These are phyloP conservation scores for Leptopilina boulardi DNA, from an alignment of 1,140 invertebrate species.

Conservation along the genomic window DNA sequence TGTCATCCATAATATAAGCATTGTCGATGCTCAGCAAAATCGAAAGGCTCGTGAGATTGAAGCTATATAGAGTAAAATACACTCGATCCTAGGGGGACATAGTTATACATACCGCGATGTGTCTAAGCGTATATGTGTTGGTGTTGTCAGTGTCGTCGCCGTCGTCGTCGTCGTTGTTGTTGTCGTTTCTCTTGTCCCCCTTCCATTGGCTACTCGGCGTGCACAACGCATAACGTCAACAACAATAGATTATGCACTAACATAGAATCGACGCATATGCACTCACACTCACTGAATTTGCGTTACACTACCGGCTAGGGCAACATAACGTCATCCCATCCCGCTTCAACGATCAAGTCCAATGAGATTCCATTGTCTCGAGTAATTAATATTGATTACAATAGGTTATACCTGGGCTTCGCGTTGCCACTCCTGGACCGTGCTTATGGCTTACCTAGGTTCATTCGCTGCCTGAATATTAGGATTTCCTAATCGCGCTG, in stretches of 20 bases:
- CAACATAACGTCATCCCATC: constrained; percentile 62
- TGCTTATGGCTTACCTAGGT: constrained; percentile 59
- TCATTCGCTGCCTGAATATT: constrained; percentile 66
- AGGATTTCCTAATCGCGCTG: constrained; percentile 66
- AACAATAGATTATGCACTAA: constrained; percentile 75
- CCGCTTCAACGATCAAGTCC: constrained; percentile 72
- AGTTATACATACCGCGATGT: constrained; percentile 17
- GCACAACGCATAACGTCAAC: constrained; percentile 75
- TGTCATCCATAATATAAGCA: constrained; percentile 18
- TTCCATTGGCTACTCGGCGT: constrained; percentile 59
- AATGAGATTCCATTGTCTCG: constrained; percentile 77
- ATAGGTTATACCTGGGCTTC: constrained; percentile 72
- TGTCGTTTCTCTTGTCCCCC: constrained; percentile 65
- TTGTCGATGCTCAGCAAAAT: constrained; percentile 16
- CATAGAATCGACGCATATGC: constrained; percentile 62
- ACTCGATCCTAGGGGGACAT: neutral
- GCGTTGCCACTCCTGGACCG: constrained; percentile 55
- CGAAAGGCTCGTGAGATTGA: neutral
- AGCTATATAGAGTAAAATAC: constrained; percentile 7
- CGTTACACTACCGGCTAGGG: constrained; percentile 65
- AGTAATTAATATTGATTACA: constrained; percentile 77
- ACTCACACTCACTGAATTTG: constrained; percentile 56
- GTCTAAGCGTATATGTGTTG: constrained; percentile 42
- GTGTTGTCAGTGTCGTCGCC: constrained; percentile 62
- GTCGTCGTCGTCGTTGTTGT: constrained; percentile 67